Conservation (phyloP, 2,113 vertebrate genomes). For the Pterocles gutturalis region DNA sequence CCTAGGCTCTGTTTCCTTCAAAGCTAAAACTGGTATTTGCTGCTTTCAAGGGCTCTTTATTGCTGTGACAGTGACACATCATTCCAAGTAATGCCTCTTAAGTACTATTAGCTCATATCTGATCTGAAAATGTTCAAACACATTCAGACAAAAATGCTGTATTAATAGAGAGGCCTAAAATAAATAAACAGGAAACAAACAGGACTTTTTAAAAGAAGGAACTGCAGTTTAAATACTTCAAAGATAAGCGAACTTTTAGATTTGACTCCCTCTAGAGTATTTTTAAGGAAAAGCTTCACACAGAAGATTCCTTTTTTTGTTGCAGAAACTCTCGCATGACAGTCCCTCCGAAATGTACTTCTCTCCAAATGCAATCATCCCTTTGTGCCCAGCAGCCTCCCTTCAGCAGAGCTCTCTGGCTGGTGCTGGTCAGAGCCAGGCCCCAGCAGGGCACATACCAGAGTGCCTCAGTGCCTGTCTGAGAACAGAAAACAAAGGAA, state of each 20-base stretch:
- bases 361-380: background rate
- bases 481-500: background rate
- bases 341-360: background rate
- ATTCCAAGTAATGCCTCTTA: constrained; percentile 7
- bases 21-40: background rate
- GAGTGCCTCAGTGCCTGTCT: background rate
- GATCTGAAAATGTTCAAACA: constrained; percentile 45
- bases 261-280: constrained; percentile 98
- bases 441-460: background rate
- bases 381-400: background rate
- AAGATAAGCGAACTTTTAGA: constrained; percentile 85
- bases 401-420: background rate
- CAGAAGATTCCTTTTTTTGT: constrained; percentile 27
- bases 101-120: constrained; percentile 28
- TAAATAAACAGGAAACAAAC: constrained; percentile 59
- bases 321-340: background rate
- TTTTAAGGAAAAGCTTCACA: constrained; percentile 76
- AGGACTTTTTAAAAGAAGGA: constrained; percentile 52
- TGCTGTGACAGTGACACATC: constrained; percentile 16
- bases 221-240: constrained; percentile 47
- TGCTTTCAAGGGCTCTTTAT: constrained; percentile 19
- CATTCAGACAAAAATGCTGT: constrained; percentile 1
- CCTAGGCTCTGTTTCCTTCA: background rate
- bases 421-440: background rate
- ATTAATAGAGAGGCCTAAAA: constrained; percentile 57